These are phyloP conservation scores for Bubalus kerabau DNA, from an alignment of 2,113 vertebrate species.

Conservation along the genomic window DNA sequence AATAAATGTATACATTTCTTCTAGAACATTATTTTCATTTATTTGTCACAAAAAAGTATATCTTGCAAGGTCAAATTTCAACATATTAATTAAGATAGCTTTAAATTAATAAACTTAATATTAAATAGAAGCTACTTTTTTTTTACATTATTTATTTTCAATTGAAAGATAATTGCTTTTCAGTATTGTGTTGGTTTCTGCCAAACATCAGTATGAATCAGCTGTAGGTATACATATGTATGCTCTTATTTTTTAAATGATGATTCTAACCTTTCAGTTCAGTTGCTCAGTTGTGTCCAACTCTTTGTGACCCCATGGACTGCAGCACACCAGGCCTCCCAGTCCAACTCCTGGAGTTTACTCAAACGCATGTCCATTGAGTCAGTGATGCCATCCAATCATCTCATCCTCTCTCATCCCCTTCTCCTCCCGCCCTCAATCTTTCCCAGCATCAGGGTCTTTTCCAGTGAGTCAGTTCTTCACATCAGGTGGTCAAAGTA, in stretches of 20 bases:
- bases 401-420: neutral
- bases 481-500: neutral
- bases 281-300: neutral
- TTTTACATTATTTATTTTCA: neutral
- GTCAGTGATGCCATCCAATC: neutral
- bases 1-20: neutral
- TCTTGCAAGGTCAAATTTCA: neutral
- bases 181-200: neutral
- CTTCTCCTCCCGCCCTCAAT: rapidly evolving
- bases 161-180: neutral
- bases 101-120: neutral
- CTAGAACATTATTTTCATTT: neutral
- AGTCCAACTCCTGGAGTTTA: neutral
- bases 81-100: neutral
- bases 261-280: neutral
- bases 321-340: neutral
- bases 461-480: neutral
- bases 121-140: neutral
- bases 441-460: neutral
- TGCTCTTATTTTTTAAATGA: neutral
- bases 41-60: neutral
- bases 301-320: neutral
- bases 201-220: neutral
- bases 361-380: neutral
- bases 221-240: neutral